phyloP scores from a whole-genome alignment of 2,113 vertebrate species.

The Colistium nudipinnis region DNA sequence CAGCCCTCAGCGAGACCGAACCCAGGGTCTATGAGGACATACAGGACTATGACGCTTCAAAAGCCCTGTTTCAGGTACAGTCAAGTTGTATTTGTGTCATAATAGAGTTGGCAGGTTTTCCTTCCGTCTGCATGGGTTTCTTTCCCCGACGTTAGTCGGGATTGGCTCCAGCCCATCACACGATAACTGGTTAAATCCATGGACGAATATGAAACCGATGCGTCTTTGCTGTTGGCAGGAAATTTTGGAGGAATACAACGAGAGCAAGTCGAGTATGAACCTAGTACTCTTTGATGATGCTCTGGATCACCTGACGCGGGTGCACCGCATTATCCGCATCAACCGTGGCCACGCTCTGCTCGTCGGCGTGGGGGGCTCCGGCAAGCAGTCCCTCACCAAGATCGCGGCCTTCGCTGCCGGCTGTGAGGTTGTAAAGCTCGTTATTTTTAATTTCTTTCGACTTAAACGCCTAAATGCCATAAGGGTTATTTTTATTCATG shows the following conservation, averaged over 20 bases:
- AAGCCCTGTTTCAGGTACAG: slow-evolving; percentile 91
- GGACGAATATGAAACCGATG: background rate
- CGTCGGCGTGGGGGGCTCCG: slow-evolving; percentile 92
- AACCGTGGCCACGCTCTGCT: slow-evolving; percentile 91
- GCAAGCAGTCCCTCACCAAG: slow-evolving; percentile 91
- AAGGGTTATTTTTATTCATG: background rate
- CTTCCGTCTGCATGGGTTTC: background rate
- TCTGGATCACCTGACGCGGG: slow-evolving; percentile 90
- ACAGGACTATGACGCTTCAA: slow-evolving; percentile 91
- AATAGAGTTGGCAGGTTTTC: background rate
- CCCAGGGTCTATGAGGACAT: slow-evolving; percentile 92
- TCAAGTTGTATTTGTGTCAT: background rate
- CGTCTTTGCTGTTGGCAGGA: slow-evolving; percentile 79
- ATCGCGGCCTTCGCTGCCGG: slow-evolving; percentile 91
- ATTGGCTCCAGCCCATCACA: too few species aligned
- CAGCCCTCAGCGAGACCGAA: slow-evolving; percentile 86
- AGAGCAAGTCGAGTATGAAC: slow-evolving; percentile 87
- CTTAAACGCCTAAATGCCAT: too few species aligned
- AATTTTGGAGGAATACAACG: slow-evolving; percentile 95
- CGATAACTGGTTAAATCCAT: background rate
- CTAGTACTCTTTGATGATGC: slow-evolving; percentile 96
- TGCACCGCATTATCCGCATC: slow-evolving; percentile 92
- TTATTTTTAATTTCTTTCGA: too few species aligned
- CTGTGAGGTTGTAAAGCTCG: slow-evolving; percentile 84
- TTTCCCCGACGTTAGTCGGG: too few species aligned